phyloP scores from a whole-genome alignment of 1,140 invertebrate species.

The Leptinotarsa texana region DNA sequence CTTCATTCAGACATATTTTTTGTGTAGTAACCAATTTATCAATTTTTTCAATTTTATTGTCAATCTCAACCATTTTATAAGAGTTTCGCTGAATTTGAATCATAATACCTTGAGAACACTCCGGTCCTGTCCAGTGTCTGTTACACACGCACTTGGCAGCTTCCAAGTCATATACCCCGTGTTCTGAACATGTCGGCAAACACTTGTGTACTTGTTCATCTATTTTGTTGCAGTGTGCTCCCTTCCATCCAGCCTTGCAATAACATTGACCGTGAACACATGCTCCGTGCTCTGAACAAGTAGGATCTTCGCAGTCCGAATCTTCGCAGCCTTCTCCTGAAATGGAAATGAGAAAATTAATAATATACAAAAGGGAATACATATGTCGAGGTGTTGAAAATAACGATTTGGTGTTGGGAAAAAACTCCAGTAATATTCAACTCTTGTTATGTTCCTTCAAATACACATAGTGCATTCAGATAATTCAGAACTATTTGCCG shows the following conservation, averaged over 20 bases:
- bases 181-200: slow-evolving; percentile 86
- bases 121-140: slow-evolving; percentile 84
- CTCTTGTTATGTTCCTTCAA: too few relatives aligned
- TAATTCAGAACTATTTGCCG: too few relatives aligned
- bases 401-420: too few relatives aligned
- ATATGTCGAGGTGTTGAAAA: too few relatives aligned
- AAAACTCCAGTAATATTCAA: too few relatives aligned
- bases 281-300: slow-evolving; percentile 87
- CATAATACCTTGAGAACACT: slow-evolving; percentile 82
- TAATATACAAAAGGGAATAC: too few relatives aligned
- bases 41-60: too few relatives aligned
- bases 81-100: too few relatives aligned
- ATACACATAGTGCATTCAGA: too few relatives aligned
- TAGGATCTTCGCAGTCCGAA: slow-evolving; percentile 66
- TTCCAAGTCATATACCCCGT: slow-evolving; percentile 87
- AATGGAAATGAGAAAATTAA: slow-evolving; percentile 17
- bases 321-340: slow-evolving; percentile 56
- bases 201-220: slow-evolving; percentile 88
- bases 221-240: slow-evolving; percentile 82
- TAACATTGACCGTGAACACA: slow-evolving; percentile 93
- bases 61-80: too few relatives aligned
- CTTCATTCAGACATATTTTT: too few relatives aligned
- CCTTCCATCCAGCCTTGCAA: slow-evolving; percentile 95
- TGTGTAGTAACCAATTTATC: too few relatives aligned
- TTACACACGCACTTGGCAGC: slow-evolving; percentile 85